These are phyloP conservation scores for Phyllotis vaccarum DNA, from an alignment of 2,797 vertebrate genomes.

Conservation along the genomic window DNA sequence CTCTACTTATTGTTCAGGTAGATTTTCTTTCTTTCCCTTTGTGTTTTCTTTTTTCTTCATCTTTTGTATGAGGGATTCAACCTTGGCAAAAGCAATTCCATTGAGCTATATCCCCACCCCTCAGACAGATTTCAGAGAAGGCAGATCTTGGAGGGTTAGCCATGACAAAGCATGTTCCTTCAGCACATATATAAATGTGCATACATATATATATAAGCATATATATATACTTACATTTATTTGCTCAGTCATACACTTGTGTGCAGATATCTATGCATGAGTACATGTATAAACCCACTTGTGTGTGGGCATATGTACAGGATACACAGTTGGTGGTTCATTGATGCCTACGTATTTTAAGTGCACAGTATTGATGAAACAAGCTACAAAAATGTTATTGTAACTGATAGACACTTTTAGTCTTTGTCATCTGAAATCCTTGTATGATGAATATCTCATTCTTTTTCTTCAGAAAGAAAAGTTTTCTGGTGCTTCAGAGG, in stretches of 20 bases:
- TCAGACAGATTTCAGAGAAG: constrained; percentile 1
- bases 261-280: too few species aligned
- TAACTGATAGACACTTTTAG: neutral
- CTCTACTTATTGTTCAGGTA: neutral
- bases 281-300: neutral
- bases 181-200: neutral
- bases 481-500: constrained; percentile 89
- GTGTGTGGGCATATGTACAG: fast-evolving
- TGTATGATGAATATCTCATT: constrained; percentile 51
- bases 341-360: neutral
- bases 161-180: too few species aligned
- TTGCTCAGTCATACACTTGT: neutral
- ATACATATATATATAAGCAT: too few species aligned
- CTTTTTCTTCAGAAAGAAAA: constrained; percentile 92
- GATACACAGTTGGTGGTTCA: neutral
- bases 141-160: neutral
- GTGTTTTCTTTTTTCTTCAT: neutral
- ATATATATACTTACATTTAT: neutral
- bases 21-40: neutral
- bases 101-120: neutral
- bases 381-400: neutral
- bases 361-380: neutral
- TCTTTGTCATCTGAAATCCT: neutral
- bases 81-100: neutral
- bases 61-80: neutral